Evolutionary conservation across 2,797 vertebrate species (phyloP).

Genomic region (Taenioides sp.): DNA sequence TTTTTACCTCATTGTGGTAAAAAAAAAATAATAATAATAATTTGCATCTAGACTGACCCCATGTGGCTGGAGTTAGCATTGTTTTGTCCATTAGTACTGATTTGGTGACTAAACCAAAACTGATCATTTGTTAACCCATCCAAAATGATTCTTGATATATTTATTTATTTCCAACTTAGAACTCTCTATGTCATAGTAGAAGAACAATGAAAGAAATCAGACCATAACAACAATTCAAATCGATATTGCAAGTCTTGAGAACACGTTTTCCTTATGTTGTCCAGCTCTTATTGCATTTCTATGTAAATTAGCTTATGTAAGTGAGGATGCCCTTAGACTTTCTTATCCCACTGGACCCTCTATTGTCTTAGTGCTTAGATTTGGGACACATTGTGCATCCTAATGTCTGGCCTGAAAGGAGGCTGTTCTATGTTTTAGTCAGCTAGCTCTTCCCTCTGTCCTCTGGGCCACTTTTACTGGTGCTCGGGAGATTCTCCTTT

Average conservation of each 20-base stretch:
- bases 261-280: not conserved
- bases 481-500: conserved; percentile 7
- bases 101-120: not conserved
- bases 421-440: conserved; percentile 24
- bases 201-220: not conserved
- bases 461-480: conserved; percentile 15
- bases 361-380: conserved; percentile 26
- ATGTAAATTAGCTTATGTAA: not conserved
- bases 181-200: not conserved
- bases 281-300: not conserved
- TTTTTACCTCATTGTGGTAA: too few species aligned
- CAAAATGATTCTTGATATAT: not conserved
- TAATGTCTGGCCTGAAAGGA: conserved; percentile 52
- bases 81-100: not conserved
- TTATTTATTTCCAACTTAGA: not conserved
- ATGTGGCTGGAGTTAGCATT: not conserved
- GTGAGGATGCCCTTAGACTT: conserved; percentile 17
- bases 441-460: conserved; percentile 16
- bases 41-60: not conserved
- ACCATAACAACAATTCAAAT: not conserved
- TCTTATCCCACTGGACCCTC: conserved; percentile 31
- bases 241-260: not conserved
- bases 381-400: conserved; percentile 47
- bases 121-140: not conserved
- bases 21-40: too few species aligned